Conservation (phyloP, 2,113 vertebrate genomes). For the Petaurus breviceps region DNA sequence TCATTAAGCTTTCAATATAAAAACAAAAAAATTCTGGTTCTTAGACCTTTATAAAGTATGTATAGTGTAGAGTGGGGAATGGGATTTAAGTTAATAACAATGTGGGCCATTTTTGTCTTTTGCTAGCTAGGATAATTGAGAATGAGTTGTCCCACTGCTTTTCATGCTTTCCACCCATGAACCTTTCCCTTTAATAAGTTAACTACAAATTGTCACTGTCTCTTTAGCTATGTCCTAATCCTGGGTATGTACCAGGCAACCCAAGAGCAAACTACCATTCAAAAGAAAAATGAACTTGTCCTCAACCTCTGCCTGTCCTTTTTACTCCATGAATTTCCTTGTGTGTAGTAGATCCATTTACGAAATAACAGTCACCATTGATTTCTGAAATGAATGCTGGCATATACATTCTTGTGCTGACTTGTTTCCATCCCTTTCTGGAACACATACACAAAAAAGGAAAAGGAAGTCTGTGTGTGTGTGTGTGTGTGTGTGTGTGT, state of each 20-base stretch:
- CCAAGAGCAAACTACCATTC: not conserved
- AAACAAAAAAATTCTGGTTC: not conserved
- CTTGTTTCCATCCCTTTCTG: slow-evolving; percentile 61
- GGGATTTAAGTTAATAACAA: not conserved
- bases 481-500: not conserved
- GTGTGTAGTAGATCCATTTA: slow-evolving; percentile 72
- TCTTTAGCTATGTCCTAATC: not conserved
- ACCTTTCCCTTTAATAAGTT: not conserved
- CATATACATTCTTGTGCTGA: slow-evolving; percentile 62
- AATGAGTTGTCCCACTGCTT: slow-evolving; percentile 25
- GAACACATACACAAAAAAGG: slow-evolving; percentile 17
- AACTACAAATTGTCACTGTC: not conserved
- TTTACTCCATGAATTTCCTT: slow-evolving; percentile 73
- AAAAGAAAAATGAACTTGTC: not conserved
- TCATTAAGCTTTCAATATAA: not conserved
- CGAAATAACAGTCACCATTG: slow-evolving; percentile 80
- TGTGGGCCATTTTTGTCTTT: slow-evolving; percentile 10
- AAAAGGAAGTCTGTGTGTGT: not conserved
- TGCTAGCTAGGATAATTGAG: slow-evolving; percentile 24
- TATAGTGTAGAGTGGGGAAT: not conserved
- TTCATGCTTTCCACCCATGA: not conserved
- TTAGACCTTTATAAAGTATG: not conserved
- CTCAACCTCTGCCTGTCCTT: not conserved
- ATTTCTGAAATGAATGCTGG: slow-evolving; percentile 76
- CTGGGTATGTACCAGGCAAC: not conserved